phyloP scores from a whole-genome alignment of 2,888 invertebrate species.

The Zaprionus lineosus region DNA sequence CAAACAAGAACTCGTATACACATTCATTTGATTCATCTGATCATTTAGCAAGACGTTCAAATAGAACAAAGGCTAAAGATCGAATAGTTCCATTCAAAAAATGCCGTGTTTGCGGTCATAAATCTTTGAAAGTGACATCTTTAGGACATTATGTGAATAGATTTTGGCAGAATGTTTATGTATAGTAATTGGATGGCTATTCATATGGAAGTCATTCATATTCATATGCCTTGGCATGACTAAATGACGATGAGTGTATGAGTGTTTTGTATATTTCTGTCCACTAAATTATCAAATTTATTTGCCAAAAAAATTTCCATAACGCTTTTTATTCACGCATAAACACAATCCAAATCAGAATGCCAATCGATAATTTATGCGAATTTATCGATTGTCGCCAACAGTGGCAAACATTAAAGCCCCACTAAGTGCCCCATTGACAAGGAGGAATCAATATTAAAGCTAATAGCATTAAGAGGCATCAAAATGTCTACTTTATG shows the following conservation, averaged over 20 bases:
- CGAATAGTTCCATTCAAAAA: conserved; percentile 5
- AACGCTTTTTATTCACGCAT: conserved; percentile 55
- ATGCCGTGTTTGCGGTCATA: conserved; percentile 19
- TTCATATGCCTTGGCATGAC: conserved; percentile 40
- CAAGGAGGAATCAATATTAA: conserved; percentile 8
- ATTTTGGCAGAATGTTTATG: conserved; percentile 10
- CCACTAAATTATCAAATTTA: conserved; percentile 51
- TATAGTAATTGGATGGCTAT: conserved; percentile 17
- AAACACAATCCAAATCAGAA: conserved; percentile 57
- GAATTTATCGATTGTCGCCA: conserved; percentile 30
- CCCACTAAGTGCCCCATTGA: conserved; percentile 29
- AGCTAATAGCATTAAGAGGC: background rate
- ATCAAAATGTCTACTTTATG: conserved; percentile 7
- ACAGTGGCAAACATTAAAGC: conserved; percentile 56
- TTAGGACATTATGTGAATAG: conserved; percentile 16
- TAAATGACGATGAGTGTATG: conserved; percentile 33
- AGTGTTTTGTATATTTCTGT: conserved; percentile 20
- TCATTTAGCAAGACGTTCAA: no score
- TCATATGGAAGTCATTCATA: conserved; percentile 34
- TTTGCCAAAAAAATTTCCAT: conserved; percentile 39
- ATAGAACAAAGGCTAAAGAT: no score
- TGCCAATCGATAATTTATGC: conserved; percentile 61
- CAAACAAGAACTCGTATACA: background rate
- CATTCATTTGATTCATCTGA: background rate
- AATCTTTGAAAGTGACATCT: conserved; percentile 25